phyloP scores from a whole-genome alignment of 2,888 invertebrate species.

The Agonum fuliginosum region DNA sequence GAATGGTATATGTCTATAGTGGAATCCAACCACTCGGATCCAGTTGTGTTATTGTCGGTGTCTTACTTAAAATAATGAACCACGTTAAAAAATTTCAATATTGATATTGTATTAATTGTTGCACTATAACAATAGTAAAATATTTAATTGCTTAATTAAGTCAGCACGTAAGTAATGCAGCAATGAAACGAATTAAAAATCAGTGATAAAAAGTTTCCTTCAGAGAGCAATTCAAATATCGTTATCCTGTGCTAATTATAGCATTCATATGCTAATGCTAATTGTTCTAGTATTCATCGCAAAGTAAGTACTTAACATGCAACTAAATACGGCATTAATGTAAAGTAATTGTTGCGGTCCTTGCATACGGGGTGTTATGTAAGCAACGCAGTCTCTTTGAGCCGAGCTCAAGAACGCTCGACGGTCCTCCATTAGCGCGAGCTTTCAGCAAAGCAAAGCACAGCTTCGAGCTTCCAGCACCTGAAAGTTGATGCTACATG shows the following conservation, averaged over 20 bases:
- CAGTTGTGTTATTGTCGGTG: too few species aligned
- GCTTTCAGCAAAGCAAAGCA: slow-evolving; percentile 26
- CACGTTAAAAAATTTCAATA: too few species aligned
- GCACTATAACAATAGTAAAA: too few species aligned
- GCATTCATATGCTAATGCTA: slow-evolving; percentile 37
- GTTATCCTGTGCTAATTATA: slow-evolving; percentile 12
- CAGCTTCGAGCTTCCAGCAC: not conserved
- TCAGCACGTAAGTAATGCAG: too few species aligned
- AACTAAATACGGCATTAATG: slow-evolving; percentile 23
- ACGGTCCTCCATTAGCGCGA: slow-evolving; percentile 35
- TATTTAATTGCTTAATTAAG: too few species aligned
- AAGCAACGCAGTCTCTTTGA: slow-evolving; percentile 14
- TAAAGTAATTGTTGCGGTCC: slow-evolving; percentile 44
- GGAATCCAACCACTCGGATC: too few species aligned
- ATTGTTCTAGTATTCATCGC: slow-evolving; percentile 16
- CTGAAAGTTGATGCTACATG: slow-evolving; percentile 37
- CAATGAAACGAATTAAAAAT: not conserved
- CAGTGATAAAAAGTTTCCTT: not conserved
- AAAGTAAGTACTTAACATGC: slow-evolving; percentile 16
- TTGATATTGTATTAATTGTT: too few species aligned
- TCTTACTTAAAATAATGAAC: too few species aligned
- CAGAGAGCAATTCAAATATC: not conserved
- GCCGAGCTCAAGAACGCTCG: slow-evolving; percentile 32
- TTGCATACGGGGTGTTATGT: not conserved
- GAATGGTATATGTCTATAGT: too few species aligned